Evolutionary conservation across 2,113 vertebrate genomes (phyloP), one percentile per base, ranked within the genome.

Genomic region (Pseudonaja textilis): DNA sequence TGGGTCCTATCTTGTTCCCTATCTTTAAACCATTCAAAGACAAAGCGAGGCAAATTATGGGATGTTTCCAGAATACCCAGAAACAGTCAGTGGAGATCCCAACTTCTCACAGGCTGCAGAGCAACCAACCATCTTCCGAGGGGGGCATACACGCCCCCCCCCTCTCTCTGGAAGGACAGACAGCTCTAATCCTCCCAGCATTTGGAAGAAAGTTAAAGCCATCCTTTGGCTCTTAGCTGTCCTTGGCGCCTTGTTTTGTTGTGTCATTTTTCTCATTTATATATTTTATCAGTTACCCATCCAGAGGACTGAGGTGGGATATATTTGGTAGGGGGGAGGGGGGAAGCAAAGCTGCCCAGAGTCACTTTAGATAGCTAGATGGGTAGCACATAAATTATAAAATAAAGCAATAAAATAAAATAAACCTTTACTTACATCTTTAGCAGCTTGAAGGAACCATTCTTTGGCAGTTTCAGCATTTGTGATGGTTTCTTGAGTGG

Each of bases 401-500:
- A n/a, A 69, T 64, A 64, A 64, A 64, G 10, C 10, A 64, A 29
- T n/a, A 29, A 64, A 64, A n/a, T 64, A 29, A n/a, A 64, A n/a
- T 64, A 29, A 1, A 5, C 23, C 54, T 42, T 2, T 26, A 98
- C 99, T 99, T 96, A 99, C 99, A n/a, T 99, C 98, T 0, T 98
- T 98, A 59, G 99, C 98, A 0, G 98, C 93, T 88, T 85, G 81
- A 2, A 99, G 97, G 96, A 99, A 98, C 99, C 99, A 99, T 50
- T 99, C 99, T 92, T 98, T 99, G 9, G 99, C 99, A 0, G 99
- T 99, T 96, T 99, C 99, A 0, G 99, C 99, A 0, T 99, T 99
- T 3, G 99, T 99, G 97, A 99, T 99, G n/a, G 99, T 99, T 97
- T 99, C 99, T 95, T 99, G 99, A 1, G 99, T 99, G 94, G 99